Evolutionary conservation across 1,140 invertebrate species (phyloP), one percentile per base, ranked within the genome.

Genomic region (Drosophila willistoni): DNA sequence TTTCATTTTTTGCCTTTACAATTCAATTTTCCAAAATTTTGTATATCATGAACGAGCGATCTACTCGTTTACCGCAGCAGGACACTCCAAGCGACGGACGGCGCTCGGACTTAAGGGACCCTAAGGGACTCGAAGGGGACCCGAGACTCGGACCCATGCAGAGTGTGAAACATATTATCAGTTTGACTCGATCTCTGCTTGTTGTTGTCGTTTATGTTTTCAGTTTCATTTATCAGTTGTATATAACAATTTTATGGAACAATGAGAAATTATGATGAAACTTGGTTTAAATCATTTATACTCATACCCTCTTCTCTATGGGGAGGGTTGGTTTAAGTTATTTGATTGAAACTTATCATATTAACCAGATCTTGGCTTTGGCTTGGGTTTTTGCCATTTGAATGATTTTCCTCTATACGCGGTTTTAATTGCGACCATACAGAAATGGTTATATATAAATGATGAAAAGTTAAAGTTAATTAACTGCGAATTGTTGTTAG

Each of bases 201-300:
- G 17, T 68, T 70, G 77, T 78, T 81, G 82, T 68, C 75, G 71
- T 75, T 80, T 89, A 77, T 72, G 84, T 84, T 89, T 80, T 81
- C 60, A 68, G 66, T 83, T 86, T 69, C 79, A 82, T 86, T 86
- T 86, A 86, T 86, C 82, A 86, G 82, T 86, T 77, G 29, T 44
- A 44, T 44, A 44, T 44, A 44, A 14, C 41, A 36, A 34, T 75
- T 64, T 62, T 80, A 74, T 86, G 77, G 83, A 84, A 87, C 84
- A 87, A 87, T 87, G 85, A 77, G 71, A 84, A 84, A 89, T 87
- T 87, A 87, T 87, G 84, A 87, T 87, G 84, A 87, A 80, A 71
- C 84, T 87, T 87, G 77, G 62, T 87, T 87, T 89, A 87, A 87
- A 87, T 89, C 84, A 87, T 87, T 89, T 87, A 84, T 39, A 3